phyloP scores from a whole-genome alignment of 2,888 invertebrate genomes.

The Caenorhabditis afra region DNA sequence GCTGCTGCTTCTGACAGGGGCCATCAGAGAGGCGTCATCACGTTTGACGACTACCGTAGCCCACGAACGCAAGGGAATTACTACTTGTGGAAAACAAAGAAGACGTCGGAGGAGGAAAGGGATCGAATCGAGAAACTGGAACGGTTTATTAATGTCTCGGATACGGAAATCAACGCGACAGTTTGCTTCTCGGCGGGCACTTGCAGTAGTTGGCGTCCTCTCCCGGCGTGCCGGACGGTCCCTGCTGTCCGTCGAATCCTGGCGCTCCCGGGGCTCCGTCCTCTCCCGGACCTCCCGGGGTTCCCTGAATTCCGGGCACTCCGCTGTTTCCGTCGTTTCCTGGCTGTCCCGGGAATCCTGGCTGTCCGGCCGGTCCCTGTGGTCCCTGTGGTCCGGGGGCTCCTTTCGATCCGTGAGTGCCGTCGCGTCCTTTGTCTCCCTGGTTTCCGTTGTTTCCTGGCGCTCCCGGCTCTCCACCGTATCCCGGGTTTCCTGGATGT shows the following conservation, averaged over 20 bases:
- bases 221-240: conserved; percentile 69
- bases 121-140: background rate
- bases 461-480: conserved; percentile 67
- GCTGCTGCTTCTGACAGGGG: conserved; percentile 42
- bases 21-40: conserved; percentile 43
- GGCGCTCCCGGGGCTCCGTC: conserved; percentile 59
- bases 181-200: conserved; percentile 63
- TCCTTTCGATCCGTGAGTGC: conserved; percentile 63
- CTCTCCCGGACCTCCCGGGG: conserved; percentile 63
- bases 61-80: conserved; percentile 21
- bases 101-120: background rate
- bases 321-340: conserved; percentile 69
- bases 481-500: conserved; percentile 64
- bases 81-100: background rate
- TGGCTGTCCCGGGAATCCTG: conserved; percentile 67
- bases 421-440: conserved; percentile 68
- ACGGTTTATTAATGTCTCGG: conserved; percentile 5
- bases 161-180: conserved; percentile 23
- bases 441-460: conserved; percentile 67
- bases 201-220: conserved; percentile 71
- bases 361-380: conserved; percentile 64
- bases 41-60: conserved; percentile 28
- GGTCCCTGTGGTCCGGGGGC: conserved; percentile 67
- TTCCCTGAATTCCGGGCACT: conserved; percentile 58
- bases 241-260: conserved; percentile 64